These are phyloP conservation scores for Stenodera caucasica DNA, from an alignment of 2,888 invertebrate species.

Conservation along the genomic window DNA sequence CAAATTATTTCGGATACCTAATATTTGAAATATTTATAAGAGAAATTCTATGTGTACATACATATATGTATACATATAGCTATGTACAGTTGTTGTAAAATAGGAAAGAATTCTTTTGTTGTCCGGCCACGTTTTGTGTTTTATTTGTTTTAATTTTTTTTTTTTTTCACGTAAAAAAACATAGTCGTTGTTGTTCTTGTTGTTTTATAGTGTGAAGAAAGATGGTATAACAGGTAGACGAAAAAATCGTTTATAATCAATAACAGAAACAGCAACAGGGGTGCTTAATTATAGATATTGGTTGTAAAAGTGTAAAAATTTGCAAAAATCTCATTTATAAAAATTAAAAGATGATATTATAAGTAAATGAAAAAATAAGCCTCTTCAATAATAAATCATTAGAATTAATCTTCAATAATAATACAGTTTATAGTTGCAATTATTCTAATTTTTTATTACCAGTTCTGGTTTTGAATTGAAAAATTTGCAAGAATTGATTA, in stretches of 20 bases:
- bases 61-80: background rate
- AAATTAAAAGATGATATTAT: too few species aligned
- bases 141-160: background rate
- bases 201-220: background rate
- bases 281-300: background rate
- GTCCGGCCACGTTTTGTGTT: background rate
- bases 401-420: slow-evolving; percentile 1
- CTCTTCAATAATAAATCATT: too few species aligned
- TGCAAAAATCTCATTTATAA: background rate
- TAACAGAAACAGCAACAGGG: slow-evolving; percentile 1
- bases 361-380: too few species aligned
- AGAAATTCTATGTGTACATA: too few species aligned
- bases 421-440: background rate
- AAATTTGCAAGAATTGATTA: background rate
- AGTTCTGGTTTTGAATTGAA: background rate
- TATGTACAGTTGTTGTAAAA: background rate
- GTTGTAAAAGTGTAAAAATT: background rate
- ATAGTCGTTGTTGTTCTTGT: background rate
- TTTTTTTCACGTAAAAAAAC: background rate
- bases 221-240: slow-evolving; percentile 3
- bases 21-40: too few species aligned
- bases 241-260: background rate
- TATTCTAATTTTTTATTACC: background rate
- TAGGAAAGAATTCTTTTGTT: slow-evolving; percentile 4
- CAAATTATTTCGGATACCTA: too few species aligned